Evolutionary conservation across 2,113 vertebrate species (phyloP), one percentile per base, ranked within the genome.

Genomic region (Aix galericulata): DNA sequence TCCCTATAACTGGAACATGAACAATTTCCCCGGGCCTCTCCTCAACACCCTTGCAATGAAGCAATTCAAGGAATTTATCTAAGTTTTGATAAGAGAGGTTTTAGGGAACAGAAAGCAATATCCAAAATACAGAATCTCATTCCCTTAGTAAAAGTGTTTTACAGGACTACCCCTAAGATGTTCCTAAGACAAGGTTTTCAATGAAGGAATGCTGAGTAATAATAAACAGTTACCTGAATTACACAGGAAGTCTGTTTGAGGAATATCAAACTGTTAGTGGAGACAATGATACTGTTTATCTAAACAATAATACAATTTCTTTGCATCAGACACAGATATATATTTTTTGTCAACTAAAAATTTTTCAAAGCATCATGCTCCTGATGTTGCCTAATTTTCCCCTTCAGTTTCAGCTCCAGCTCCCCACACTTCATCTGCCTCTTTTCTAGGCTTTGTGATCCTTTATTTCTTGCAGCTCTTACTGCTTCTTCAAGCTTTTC

Each of bases 271-370:
- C 13, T 85, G 8, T 59, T 29, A 64, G 21, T 17, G 7, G 11
- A 26, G 8, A 29, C 21, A 25, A 34, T 0, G 0, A 13, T 55
- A 6, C 3, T 18, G 4, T 73, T 50, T 18, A 36, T 69, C 29
- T 62, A 29, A 56, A 42, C 9, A 59, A 26, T 36, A 38, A 21
- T 8, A 22, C 23, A 18, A 15, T 38, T 21, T 50, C 13, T 68
- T 67, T 62, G 11, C 34, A 63, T 72, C 31, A 88, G 26, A n/a
- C 14, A 38, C n/a, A 27, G 55, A 77, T 17, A 17, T 7, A 23
- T 26, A 40, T 63, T 38, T 36, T 40, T 32, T 38, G 18, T 17
- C 4, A 31, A 55, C 16, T 68, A 66, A 34, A 77, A 53, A 12
- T 6, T 17, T 62, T 81, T 22, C 22, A 60, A 50, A 56, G 17